Conservation (phyloP, 2,113 vertebrate species). For the Dolichotis patagonum region DNA sequence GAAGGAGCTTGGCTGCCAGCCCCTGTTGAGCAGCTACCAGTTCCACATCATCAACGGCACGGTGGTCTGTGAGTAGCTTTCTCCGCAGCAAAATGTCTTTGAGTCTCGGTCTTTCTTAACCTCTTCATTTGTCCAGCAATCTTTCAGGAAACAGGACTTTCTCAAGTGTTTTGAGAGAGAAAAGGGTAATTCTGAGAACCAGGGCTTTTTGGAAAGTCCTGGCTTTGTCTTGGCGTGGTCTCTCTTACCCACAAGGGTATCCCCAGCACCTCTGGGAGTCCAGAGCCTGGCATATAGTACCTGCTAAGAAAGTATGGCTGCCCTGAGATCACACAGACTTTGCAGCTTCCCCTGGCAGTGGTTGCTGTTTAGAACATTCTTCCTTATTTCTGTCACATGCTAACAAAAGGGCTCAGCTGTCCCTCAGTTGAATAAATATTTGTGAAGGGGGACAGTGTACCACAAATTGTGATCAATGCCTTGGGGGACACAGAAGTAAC, state of each 20-base stretch:
- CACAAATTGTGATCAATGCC: background rate
- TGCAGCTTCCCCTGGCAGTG: slow-evolving; percentile 17
- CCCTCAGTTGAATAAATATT: slow-evolving; percentile 51
- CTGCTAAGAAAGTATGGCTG: background rate
- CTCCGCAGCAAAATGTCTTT: background rate
- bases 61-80: slow-evolving; percentile 76
- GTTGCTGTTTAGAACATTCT: background rate
- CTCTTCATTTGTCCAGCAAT: background rate
- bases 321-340: background rate
- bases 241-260: too few relatives aligned
- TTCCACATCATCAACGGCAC: background rate
- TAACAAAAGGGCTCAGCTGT: background rate
- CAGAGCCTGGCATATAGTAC: background rate
- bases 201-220: background rate
- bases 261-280: background rate
- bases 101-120: background rate
- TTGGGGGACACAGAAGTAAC: background rate
- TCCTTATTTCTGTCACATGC: background rate
- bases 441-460: background rate
- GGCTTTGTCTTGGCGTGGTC: background rate
- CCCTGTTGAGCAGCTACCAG: slow-evolving; percentile 73
- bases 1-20: slow-evolving; percentile 73
- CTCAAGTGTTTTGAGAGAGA: background rate
- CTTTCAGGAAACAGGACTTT: background rate
- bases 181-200: background rate